Evolutionary conservation across 2,888 invertebrate species (phyloP).

Genomic region (Meteorus cinctellus): DNA sequence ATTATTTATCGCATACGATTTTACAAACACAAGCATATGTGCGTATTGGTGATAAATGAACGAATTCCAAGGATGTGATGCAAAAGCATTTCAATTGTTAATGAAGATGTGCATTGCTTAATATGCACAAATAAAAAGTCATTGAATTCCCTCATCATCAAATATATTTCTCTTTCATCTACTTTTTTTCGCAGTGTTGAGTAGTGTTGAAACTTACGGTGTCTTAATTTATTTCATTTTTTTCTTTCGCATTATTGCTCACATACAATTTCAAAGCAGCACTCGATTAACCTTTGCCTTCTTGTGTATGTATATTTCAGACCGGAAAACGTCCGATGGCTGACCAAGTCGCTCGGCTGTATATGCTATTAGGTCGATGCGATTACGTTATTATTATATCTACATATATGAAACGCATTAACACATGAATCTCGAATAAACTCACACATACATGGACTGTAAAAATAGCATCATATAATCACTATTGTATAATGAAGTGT

Average conservation of each 20-base stretch:
- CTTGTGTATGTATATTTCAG: conserved; percentile 37
- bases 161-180: conserved; percentile 24
- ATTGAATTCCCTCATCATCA: conserved; percentile 1
- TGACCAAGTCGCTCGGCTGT: background rate
- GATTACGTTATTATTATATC: conserved; percentile 28
- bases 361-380: conserved; percentile 41
- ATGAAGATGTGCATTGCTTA: conserved; percentile 1
- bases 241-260: conserved; percentile 44
- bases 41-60: background rate
- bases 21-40: background rate
- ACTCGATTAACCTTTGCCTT: conserved; percentile 56
- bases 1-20: conserved; percentile 8
- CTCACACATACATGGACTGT: no score
- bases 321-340: conserved; percentile 47
- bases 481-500: no score
- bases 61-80: background rate
- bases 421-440: no score
- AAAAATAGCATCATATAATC: no score
- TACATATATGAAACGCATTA: no score
- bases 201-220: conserved; percentile 19
- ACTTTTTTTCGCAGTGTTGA: background rate
- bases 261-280: conserved; percentile 49
- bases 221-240: conserved; percentile 32
- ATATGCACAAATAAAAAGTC: background rate
- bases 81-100: background rate